These are phyloP conservation scores for Zaprionus camerounensis DNA, from an alignment of 1,140 invertebrate genomes.

Conservation along the genomic window DNA sequence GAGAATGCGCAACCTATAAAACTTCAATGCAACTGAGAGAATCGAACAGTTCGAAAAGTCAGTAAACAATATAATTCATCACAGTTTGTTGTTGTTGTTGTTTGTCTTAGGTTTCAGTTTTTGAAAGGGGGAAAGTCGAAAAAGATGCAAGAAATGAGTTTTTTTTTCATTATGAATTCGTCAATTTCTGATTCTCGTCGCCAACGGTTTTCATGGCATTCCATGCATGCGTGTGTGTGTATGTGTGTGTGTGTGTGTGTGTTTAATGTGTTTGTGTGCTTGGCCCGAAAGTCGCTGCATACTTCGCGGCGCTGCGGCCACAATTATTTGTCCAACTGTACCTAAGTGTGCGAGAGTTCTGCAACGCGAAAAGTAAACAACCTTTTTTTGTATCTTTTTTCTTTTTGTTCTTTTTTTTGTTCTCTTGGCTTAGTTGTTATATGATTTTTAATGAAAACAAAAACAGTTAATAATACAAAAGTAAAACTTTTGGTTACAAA, in stretches of 20 bases:
- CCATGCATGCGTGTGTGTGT: conserved; percentile 20
- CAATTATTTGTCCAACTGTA: conserved; percentile 20
- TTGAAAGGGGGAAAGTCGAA: conserved; percentile 20
- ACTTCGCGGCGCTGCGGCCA: conserved; percentile 20
- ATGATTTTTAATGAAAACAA: conserved; percentile 60
- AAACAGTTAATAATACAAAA: conserved; percentile 29
- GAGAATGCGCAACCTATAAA: conserved; percentile 20
- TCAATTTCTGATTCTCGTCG: conserved; percentile 20
- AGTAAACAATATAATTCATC: conserved; percentile 70
- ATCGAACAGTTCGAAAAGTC: conserved; percentile 19
- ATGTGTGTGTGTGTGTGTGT: conserved; percentile 13
- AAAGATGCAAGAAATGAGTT: conserved; percentile 40
- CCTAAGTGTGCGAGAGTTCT: conserved; percentile 8
- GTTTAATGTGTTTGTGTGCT: conserved; percentile 19
- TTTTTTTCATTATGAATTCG: conserved; percentile 34
- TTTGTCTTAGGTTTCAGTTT: conserved; percentile 53
- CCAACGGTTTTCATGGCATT: conserved; percentile 58
- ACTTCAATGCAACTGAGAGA: conserved; percentile 29
- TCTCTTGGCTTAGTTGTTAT: conserved; percentile 55
- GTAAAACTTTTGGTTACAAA: conserved; percentile 51
- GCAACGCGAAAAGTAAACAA: conserved; percentile 67
- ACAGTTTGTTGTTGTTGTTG: conserved; percentile 74
- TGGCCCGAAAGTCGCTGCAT: conserved; percentile 29
- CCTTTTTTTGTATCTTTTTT: conserved; percentile 56
- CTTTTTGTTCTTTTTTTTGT: conserved; percentile 14